Percentiles rank a stretch among this genome's conserved stretches.
These are phyloP conservation scores for Ormyrus nitidulus DNA, from an alignment of 2,888 invertebrate species.

Conservation along the genomic window DNA sequence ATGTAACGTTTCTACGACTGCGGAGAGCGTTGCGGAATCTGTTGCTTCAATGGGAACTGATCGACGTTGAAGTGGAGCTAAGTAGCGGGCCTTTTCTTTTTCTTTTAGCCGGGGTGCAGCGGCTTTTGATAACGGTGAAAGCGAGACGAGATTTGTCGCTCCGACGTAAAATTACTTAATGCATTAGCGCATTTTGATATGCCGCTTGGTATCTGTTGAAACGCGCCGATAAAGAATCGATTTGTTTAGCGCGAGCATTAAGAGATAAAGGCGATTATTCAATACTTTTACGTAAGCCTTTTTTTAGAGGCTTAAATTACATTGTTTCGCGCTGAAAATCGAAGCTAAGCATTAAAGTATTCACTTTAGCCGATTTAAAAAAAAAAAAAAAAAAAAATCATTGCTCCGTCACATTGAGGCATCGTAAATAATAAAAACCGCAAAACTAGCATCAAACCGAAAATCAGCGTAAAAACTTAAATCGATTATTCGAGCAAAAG, in stretches of 20 bases:
- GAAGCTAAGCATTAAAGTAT: too few species aligned
- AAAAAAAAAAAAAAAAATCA: too few species aligned
- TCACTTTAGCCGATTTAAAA: too few species aligned
- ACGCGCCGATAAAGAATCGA: not conserved
- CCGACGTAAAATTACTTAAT: constrained; percentile 24
- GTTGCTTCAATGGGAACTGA: not conserved
- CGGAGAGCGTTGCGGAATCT: not conserved
- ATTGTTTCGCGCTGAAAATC: too few species aligned
- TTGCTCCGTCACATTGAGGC: too few species aligned
- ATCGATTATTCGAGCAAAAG: too few species aligned
- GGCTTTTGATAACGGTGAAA: constrained; percentile 34
- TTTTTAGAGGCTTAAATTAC: not conserved
- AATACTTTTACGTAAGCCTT: constrained; percentile 1
- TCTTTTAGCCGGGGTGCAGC: constrained; percentile 1
- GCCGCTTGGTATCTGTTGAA: not conserved
- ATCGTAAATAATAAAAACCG: too few species aligned
- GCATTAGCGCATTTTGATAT: constrained; percentile 11
- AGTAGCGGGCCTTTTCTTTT: not conserved
- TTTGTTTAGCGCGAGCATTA: not conserved
- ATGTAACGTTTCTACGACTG: not conserved
- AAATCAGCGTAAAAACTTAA: too few species aligned
- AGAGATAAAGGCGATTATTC: constrained; percentile 5
- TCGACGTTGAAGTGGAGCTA: not conserved
- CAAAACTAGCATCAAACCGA: too few species aligned
- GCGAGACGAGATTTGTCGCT: constrained; percentile 7